Evolutionary conservation across 2,888 invertebrate species (phyloP), one percentile per base, ranked within the genome.

Genomic region (Linyphia triangularis): DNA sequence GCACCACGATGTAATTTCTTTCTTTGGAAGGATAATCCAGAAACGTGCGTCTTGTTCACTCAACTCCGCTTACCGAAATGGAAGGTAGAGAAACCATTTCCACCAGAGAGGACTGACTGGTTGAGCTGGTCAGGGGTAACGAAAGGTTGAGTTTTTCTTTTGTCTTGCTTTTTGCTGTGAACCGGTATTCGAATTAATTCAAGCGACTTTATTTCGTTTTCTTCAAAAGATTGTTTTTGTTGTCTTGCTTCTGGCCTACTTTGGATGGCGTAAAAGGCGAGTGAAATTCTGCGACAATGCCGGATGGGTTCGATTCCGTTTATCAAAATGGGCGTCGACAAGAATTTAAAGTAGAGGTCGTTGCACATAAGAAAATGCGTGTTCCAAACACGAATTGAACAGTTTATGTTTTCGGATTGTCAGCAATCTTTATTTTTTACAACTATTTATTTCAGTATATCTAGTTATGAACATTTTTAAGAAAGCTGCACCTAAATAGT

Each of bases 111-210:
- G n/a, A n/a, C n/a, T n/a, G 84, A 86, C 86, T 86, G 79, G 86
- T 81, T 73, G 81, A 86, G 72, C 86, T 86, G 86, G 79, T 86
- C 86, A 79, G 86, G 63, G 81, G 81, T 65, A 86, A 65, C 33
- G 75, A 81, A 86, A 86, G 67, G 79, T 81, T 79, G 57, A 43
- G 19, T 67, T 73, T 85, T 79, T 85, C 63, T 86, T 67, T 57
- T 73, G 33, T 81, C 81, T 51, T 67, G 75, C 43, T 67, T 65
- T 65, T 67, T 37, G 57, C 26, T 83, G 65, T 86, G 72, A 86
- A 86, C 85, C 86, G 86, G 86, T 86, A 86, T 86, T 86, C 65
- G 73, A 61, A 81, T 81, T 86, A 86, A 86, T 86, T 73, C 81
- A 43, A 16, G 43, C 65, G 61, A 63, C 26, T 73, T 77, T 37